phyloP scores from a whole-genome alignment of 2,797 vertebrate species.

The Onychomys torridus region DNA sequence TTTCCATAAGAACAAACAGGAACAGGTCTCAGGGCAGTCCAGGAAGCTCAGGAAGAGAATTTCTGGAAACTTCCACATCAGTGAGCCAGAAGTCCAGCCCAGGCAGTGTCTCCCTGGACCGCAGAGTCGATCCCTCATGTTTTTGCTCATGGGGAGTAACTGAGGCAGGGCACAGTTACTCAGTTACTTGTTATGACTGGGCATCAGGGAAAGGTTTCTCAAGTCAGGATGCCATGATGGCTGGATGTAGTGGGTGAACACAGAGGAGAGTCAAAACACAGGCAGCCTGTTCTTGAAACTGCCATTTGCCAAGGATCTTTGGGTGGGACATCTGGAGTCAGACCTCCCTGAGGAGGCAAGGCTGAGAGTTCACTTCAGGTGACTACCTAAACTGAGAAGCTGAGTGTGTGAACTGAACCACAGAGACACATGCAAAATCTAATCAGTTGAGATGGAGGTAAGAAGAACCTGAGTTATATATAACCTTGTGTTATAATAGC shows the following conservation, averaged over 20 bases:
- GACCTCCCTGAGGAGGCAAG: neutral
- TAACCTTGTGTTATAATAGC: neutral
- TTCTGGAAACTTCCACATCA: neutral
- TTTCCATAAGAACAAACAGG: neutral
- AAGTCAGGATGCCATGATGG: neutral
- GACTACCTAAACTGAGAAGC: neutral
- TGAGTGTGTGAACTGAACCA: neutral
- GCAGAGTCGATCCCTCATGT: neutral
- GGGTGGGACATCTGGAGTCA: neutral
- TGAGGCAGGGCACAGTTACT: no score
- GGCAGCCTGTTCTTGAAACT: neutral
- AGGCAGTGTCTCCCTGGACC: neutral
- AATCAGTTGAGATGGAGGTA: neutral
- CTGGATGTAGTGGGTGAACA: neutral
- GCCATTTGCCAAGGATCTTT: neutral
- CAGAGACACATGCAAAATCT: neutral
- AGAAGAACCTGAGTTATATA: no score
- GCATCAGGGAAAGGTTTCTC: neutral
- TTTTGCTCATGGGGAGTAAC: neutral
- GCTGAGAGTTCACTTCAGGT: neutral
- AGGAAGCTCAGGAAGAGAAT: neutral
- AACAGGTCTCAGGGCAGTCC: neutral
- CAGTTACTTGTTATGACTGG: neutral
- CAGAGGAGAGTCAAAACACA: neutral
- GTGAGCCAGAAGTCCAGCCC: neutral